Conservation (phyloP, 1,140 invertebrate genomes). For the Eurosta solidaginis region DNA sequence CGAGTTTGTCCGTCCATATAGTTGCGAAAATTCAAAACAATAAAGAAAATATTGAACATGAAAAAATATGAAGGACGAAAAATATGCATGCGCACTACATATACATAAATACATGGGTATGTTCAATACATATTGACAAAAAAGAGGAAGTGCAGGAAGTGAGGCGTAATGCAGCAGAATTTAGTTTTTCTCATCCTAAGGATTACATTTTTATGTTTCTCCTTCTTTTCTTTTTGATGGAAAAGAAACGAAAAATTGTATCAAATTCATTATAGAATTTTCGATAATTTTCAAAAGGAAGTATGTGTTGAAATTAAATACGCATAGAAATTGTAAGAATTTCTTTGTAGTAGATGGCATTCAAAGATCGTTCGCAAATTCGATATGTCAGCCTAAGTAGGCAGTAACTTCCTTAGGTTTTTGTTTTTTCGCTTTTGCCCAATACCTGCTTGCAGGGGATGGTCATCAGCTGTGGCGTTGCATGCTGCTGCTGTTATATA, state of each 20-base stretch:
- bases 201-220: not conserved
- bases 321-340: not conserved
- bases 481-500: not conserved
- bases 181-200: not conserved
- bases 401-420: slow-evolving; percentile 2
- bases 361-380: not conserved
- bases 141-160: slow-evolving; percentile 9
- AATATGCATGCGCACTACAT: not conserved
- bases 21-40: too few relatives aligned
- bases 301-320: not conserved
- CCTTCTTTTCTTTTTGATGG: not conserved
- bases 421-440: not conserved
- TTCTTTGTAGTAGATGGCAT: not conserved
- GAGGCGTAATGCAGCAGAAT: not conserved
- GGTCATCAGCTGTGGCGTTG: not conserved
- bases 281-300: not conserved
- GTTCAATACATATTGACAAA: not conserved
- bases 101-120: not conserved
- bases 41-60: too few relatives aligned
- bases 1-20: too few relatives aligned
- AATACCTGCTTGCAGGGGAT: not conserved
- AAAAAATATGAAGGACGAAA: not conserved
- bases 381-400: not conserved
- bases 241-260: slow-evolving; percentile 3
- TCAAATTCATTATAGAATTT: slow-evolving; percentile 11